Evolutionary conservation across 1,140 invertebrate species (phyloP), one percentile per base, ranked within the genome.

Genomic region (Caligus rogercresseyi): DNA sequence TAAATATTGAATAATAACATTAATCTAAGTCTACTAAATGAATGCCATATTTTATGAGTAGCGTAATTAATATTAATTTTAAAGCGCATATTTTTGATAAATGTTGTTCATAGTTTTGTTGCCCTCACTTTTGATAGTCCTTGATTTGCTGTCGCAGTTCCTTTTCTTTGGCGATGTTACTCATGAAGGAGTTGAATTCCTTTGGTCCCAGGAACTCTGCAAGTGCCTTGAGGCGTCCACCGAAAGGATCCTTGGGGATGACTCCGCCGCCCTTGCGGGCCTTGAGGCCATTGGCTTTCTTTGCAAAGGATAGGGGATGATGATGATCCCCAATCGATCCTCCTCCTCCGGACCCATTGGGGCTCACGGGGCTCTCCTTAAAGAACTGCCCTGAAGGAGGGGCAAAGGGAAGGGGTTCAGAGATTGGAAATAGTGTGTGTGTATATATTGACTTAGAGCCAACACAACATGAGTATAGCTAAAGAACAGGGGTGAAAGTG

Each of bases 131-230:
- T 56, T 56, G 54, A 3, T 21, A 25, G 24, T 60, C 57, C 51
- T 60, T 60, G 57, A 60, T 60, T 43, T 31, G 23, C 18, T 60
- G 23, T 19, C 51, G 26, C 14, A 60, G 18, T 13, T 60, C 57
- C 16, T 31, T 25, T 21, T 60, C 57, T 26, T 25, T 43, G 23
- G 57, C 24, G 15, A 60, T 3, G 20, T 18, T 60, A 19, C 14
- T 21, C 24, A 60, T 60, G 57, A 60, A 60, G 57, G 23, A 16
- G 26, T 60, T 15, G 16, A 31, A 25, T 3, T 60, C 57, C 24
- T 60, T 31, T 2, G 25, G 20, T 3, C 24, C 16, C 26, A 25
- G 24, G 21, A 60, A 60, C 21, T 60, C 57, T 11, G 23, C 18
- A 2, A 60, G 13, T 18, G 43, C 26, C 24, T 60, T 60, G 16